Conservation (phyloP, 2,888 invertebrate species). For the Calliphora vomitoria region DNA sequence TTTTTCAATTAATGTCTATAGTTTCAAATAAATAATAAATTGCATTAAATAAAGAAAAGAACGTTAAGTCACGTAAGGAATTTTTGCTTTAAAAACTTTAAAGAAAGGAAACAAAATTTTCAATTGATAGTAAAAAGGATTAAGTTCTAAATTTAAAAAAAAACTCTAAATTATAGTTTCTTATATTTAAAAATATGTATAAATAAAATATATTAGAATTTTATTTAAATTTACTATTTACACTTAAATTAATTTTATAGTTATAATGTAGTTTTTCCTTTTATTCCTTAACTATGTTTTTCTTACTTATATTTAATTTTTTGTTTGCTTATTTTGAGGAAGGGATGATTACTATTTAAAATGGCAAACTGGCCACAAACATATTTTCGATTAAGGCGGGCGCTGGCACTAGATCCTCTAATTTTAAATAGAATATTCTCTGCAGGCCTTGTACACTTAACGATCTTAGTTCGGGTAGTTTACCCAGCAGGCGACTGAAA, state of each 20-base stretch:
- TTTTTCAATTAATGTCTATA: constrained; percentile 82
- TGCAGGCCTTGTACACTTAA: constrained; percentile 97
- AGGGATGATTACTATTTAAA: constrained; percentile 86
- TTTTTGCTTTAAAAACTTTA: constrained; percentile 5
- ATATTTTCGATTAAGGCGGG: constrained; percentile 97
- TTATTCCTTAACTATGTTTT: not conserved
- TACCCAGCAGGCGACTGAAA: constrained; percentile 96
- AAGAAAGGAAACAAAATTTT: constrained; percentile 29
- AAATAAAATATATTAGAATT: constrained; percentile 15
- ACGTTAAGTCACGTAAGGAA: constrained; percentile 78
- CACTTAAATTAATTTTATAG: constrained; percentile 34
- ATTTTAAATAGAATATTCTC: constrained; percentile 96
- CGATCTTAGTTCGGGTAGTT: constrained; percentile 96
- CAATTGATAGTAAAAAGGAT: not conserved
- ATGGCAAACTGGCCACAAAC: constrained; percentile 97
- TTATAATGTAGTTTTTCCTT: not conserved
- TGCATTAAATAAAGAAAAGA: constrained; percentile 36
- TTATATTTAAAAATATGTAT: constrained; percentile 30
- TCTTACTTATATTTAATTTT: not conserved
- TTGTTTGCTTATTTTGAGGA: constrained; percentile 4
- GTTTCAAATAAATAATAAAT: constrained; percentile 68
- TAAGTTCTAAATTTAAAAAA: not conserved
- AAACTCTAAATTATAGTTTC: constrained; percentile 38
- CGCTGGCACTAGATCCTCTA: constrained; percentile 96
- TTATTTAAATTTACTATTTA: constrained; percentile 46